Conservation (phyloP, 2,797 vertebrate genomes). For the Cheirogaleus major region DNA sequence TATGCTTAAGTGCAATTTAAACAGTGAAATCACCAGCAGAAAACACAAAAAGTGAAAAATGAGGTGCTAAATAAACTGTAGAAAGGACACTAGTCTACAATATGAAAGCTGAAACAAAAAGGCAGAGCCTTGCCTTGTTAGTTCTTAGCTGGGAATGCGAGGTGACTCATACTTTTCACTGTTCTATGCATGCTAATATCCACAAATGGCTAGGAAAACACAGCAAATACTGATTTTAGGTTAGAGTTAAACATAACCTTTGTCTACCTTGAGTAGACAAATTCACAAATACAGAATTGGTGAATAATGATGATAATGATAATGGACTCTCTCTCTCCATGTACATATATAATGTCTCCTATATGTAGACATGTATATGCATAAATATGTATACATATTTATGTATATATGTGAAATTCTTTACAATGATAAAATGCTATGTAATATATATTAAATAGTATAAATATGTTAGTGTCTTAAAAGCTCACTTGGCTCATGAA, state of each 20-base stretch:
- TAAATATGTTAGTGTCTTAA: background rate
- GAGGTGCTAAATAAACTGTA: background rate
- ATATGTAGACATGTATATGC: no score
- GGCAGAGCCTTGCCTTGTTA: background rate
- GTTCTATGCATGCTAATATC: background rate
- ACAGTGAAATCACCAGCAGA: background rate
- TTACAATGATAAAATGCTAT: background rate
- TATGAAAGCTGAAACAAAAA: background rate
- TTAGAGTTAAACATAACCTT: background rate
- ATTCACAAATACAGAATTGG: background rate
- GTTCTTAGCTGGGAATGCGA: background rate
- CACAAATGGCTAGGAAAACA: background rate
- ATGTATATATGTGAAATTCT: background rate
- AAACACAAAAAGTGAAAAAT: background rate
- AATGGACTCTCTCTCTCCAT: background rate
- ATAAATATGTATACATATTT: background rate
- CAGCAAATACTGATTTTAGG: background rate
- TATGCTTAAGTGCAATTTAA: background rate
- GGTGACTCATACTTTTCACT: background rate
- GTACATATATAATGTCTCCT: background rate
- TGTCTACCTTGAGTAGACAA: background rate
- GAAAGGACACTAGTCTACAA: background rate
- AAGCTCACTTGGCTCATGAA: background rate
- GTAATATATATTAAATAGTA: background rate
- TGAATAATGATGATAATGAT: background rate